Base-by-base conservation (phyloP, 1,140 invertebrate genomes). In the Zaprionus lachaisei region DNA sequence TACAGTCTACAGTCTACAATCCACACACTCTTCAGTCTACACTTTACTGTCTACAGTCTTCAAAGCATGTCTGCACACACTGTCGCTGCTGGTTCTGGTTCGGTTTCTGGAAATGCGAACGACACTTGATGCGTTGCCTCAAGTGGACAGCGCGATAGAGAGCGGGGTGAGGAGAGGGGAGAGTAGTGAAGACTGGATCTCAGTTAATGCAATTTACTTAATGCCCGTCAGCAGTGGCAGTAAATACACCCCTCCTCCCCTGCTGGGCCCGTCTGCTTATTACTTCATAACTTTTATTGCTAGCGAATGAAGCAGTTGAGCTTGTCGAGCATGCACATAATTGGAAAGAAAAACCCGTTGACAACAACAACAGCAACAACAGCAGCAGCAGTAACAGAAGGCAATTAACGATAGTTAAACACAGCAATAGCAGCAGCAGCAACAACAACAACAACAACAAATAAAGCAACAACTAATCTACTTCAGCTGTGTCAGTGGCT, bases 271-370 rank as follows among this genome's bases (percentile, higher is more conserved):
- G 72, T 64, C 47, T 66, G 58, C 63, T 71, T 87, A 80, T 89
- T 79, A 81, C 80, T 87, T 87, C 77, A 87, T 87, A 87, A 87
- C 80, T 83, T 87, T 87, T 83, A 87, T 87, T 77, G 77, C 54
- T 68, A 75, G 70, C 80, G 74, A 87, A 86, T 83, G 81, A 83
- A 80, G 81, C 80, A 83, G 81, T 86, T 73, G 75, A 68, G 75
- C 75, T 73, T 67, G 70, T 77, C 64, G 51, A 63, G 63, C 70
- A 58, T 73, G 62, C 67, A 67, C 51, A 63, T 77, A 73, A 73
- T 86, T 82, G 81, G 79, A 72, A 84, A 75, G 67, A 72, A 69
- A 64, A 89, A 80, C 75, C 80, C 58, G 56, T 68, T 81, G 70
- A 79, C 47, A 89, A 89, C 80, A 72, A 68, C 76, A 73, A 44